Conservation (phyloP, 2,888 invertebrate genomes). For the Gymnosoma rotundatum region DNA sequence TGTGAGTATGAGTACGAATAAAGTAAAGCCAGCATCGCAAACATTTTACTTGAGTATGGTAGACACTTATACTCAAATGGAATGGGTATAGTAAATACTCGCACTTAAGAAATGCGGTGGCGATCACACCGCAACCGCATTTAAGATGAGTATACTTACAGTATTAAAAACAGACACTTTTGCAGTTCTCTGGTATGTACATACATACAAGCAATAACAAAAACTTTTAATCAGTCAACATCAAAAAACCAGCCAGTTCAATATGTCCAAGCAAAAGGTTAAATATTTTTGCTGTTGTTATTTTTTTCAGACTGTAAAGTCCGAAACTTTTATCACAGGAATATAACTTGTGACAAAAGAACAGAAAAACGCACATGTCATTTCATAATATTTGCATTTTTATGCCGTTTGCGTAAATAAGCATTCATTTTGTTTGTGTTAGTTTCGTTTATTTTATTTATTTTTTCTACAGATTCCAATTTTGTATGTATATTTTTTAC, state of each 20-base stretch:
- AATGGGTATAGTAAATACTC: no score
- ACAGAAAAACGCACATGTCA: constrained; percentile 58
- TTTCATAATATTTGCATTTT: constrained; percentile 72
- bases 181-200: no score
- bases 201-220: neutral
- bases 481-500: neutral
- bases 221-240: constrained; percentile 16
- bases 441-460: constrained; percentile 42
- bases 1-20: no score
- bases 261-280: constrained; percentile 53
- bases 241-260: constrained; percentile 46
- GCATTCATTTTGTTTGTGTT: constrained; percentile 71
- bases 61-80: no score
- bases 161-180: no score
- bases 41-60: no score
- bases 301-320: constrained; percentile 46
- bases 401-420: constrained; percentile 69
- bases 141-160: no score
- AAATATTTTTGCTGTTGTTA: constrained; percentile 20
- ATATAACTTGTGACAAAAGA: constrained; percentile 61
- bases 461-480: neutral
- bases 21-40: no score
- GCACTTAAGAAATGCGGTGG: no score
- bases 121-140: no score
- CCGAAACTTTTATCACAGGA: constrained; percentile 41